Conservation (phyloP, 2,888 invertebrate genomes). For the Campaea margaritaria region DNA sequence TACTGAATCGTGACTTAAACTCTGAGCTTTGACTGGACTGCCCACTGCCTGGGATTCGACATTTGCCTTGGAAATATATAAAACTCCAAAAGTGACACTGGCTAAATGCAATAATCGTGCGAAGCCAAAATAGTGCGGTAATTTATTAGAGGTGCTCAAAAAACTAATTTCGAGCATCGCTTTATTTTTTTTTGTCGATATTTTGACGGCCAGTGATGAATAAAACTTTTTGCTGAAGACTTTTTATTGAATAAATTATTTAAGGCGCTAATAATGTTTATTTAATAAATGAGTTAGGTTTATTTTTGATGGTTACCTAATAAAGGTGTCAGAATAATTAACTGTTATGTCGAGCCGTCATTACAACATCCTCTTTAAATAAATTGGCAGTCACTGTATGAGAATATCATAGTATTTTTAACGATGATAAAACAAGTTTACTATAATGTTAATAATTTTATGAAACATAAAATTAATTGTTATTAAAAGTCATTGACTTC, state of each 20-base stretch:
- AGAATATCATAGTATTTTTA: not conserved
- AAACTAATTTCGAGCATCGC: not conserved
- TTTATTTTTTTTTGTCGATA: not conserved
- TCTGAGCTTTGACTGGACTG: too few relatives aligned
- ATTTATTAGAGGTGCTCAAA: too few relatives aligned
- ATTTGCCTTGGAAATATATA: too few relatives aligned
- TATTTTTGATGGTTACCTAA: slow-evolving; percentile 22
- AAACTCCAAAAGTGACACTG: too few relatives aligned
- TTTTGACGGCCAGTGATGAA: slow-evolving; percentile 8
- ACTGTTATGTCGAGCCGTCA: slow-evolving; percentile 6
- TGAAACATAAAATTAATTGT: too few relatives aligned
- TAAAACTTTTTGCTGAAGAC: slow-evolving; percentile 6
- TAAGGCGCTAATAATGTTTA: slow-evolving; percentile 10
- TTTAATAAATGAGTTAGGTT: slow-evolving; percentile 3
- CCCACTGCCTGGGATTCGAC: too few relatives aligned
- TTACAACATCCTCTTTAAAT: slow-evolving; percentile 18
- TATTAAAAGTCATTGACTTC: too few relatives aligned
- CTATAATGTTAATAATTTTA: not conserved
- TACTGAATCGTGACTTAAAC: too few relatives aligned
- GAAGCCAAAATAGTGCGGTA: too few relatives aligned
- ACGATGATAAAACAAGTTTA: slow-evolving; percentile 1
- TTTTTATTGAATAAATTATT: slow-evolving; percentile 4
- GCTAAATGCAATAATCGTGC: too few relatives aligned
- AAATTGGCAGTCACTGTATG: slow-evolving; percentile 18
- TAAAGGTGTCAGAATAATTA: slow-evolving; percentile 21